phyloP scores from a whole-genome alignment of 2,113 vertebrate species.

The Alces alces region DNA sequence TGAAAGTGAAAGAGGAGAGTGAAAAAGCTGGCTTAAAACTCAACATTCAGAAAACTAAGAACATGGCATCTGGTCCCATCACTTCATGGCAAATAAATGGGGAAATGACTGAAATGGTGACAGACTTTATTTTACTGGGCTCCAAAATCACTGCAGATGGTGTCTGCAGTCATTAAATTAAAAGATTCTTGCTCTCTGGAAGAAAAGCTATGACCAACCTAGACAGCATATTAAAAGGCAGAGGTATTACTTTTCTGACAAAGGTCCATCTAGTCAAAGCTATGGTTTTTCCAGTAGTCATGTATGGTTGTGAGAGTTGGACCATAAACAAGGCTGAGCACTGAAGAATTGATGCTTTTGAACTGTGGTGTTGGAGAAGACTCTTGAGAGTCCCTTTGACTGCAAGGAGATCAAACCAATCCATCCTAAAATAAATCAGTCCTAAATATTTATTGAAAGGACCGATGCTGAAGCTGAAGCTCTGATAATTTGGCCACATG shows the following conservation, averaged over 20 bases:
- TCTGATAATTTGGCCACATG: rapidly evolving
- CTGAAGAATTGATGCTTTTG: neutral
- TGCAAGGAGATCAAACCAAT: neutral
- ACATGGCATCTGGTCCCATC: rapidly evolving
- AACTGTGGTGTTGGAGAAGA: neutral
- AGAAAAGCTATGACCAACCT: neutral
- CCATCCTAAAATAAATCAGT: neutral
- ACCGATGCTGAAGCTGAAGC: neutral
- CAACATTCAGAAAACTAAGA: neutral
- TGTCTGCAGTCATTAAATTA: neutral
- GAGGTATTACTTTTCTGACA: neutral
- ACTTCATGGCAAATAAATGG: neutral
- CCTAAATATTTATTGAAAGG: neutral
- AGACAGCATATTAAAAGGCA: neutral
- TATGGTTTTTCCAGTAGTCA: neutral
- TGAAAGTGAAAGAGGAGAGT: neutral
- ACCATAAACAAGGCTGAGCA: neutral
- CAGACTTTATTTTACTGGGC: neutral
- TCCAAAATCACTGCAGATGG: neutral
- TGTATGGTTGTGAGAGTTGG: neutral
- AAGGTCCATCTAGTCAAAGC: neutral
- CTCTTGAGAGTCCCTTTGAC: neutral
- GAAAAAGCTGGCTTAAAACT: neutral
- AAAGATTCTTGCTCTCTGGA: neutral
- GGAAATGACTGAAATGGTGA: neutral